A percentile compares a stretch with the other conserved stretches of the same genome.
Evolutionary conservation across 53 echinoderm and acorn worm genomes (phyloP).

Genomic region (Echinarachnius parma): DNA sequence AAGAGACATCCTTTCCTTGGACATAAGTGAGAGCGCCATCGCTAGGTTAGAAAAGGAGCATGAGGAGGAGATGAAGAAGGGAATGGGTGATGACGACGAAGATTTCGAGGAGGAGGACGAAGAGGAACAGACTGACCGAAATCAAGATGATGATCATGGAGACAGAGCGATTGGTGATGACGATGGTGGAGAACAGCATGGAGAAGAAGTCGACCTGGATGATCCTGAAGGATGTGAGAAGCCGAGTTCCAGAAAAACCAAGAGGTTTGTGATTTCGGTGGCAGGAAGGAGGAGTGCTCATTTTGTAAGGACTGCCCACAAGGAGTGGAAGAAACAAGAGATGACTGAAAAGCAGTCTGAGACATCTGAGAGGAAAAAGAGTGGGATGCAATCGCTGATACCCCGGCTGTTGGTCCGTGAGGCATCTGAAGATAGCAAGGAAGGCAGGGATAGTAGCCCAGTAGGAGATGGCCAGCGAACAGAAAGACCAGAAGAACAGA

Average conservation of each 20-base stretch:
- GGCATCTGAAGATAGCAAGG: no score
- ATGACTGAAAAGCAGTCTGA: neutral
- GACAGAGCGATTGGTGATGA: neutral
- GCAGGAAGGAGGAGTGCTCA: neutral
- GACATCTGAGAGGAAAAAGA: neutral
- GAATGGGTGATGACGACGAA: neutral
- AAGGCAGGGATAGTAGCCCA: no score
- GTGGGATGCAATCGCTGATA: neutral
- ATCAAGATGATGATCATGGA: neutral
- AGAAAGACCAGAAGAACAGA: neutral
- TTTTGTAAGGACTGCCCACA: conserved; percentile 8
- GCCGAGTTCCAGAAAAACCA: neutral
- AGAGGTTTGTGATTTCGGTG: neutral
- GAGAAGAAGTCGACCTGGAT: conserved; percentile 1
- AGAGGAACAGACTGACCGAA: neutral
- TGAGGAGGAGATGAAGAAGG: conserved; percentile 21
- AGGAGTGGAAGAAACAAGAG: neutral
- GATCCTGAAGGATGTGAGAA: neutral
- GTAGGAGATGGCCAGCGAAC: neutral
- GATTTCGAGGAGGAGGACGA: conserved; percentile 18
- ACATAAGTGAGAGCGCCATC: conserved; percentile 16
- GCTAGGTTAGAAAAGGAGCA: conserved; percentile 5
- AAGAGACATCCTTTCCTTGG: conserved; percentile 15
- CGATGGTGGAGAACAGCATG: no score
- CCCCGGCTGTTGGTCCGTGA: conserved; percentile 1